Conservation (phyloP, 2,888 invertebrate species). For the Automeris io region DNA sequence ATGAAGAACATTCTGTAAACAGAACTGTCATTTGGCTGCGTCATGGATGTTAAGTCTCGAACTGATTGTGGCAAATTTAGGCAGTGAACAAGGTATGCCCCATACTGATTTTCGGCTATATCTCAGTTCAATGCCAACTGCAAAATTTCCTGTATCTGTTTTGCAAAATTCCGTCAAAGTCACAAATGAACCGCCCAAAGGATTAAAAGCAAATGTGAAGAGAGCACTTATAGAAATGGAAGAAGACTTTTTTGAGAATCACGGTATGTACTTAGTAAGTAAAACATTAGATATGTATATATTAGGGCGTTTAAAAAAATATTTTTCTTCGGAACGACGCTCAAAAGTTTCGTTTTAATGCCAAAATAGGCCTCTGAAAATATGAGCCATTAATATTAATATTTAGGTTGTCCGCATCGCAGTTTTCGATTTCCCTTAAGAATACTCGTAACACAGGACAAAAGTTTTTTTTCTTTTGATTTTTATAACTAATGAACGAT, state of each 20-base stretch:
- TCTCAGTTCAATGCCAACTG: constrained; percentile 93
- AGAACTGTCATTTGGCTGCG: constrained; percentile 95
- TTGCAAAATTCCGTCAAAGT: constrained; percentile 96
- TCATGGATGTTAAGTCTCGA: constrained; percentile 95
- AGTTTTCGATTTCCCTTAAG: too few species aligned
- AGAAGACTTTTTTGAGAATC: constrained; percentile 87
- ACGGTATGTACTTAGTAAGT: constrained; percentile 73
- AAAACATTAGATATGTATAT: neutral
- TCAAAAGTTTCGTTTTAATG: too few species aligned
- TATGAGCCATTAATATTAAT: too few species aligned
- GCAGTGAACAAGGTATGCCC: constrained; percentile 79
- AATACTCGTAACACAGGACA: too few species aligned
- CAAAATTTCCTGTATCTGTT: constrained; percentile 91
- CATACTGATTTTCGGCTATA: constrained; percentile 87
- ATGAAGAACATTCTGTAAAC: constrained; percentile 27
- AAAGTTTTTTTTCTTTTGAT: too few species aligned
- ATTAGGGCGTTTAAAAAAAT: neutral
- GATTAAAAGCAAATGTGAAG: constrained; percentile 91
- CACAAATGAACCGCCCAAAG: constrained; percentile 96
- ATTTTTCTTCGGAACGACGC: too few species aligned
- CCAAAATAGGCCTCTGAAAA: too few species aligned
- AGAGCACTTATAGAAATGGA: constrained; percentile 88
- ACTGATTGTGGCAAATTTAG: constrained; percentile 83
- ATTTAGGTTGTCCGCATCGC: too few species aligned
- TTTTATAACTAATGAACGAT: too few species aligned